Evolutionary conservation across 2,113 vertebrate genomes (phyloP).

Genomic region (Prionailurus bengalensis): DNA sequence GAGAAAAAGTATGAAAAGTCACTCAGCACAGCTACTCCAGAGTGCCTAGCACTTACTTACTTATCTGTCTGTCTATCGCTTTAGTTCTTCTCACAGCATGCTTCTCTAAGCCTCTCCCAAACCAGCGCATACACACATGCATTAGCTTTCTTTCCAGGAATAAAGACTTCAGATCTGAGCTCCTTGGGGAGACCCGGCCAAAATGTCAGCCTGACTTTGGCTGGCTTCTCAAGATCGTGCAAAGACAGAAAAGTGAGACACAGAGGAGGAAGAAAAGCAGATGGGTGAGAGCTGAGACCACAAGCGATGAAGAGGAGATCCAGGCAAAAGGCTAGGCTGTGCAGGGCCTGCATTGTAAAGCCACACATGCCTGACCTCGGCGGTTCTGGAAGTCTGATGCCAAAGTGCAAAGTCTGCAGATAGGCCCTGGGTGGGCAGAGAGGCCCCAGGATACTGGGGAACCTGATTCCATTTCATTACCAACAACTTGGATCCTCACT

Average conservation of each 20-base stretch:
- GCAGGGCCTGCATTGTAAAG: background rate
- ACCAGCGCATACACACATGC: background rate
- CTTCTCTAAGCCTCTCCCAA: background rate
- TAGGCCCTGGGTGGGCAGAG: slow-evolving; percentile 52
- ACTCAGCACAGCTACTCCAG: background rate
- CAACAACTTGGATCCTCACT: background rate
- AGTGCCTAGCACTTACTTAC: background rate
- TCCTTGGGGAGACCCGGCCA: slow-evolving; percentile 57
- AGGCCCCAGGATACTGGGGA: slow-evolving; percentile 74
- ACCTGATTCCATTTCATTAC: slow-evolving; percentile 78
- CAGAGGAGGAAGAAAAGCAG: background rate
- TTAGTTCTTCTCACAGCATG: background rate
- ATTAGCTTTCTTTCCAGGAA: slow-evolving; percentile 59
- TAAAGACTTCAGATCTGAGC: slow-evolving; percentile 29
- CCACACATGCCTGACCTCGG: slow-evolving; percentile 48
- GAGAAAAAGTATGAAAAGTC: background rate
- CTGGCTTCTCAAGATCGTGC: slow-evolving; percentile 70
- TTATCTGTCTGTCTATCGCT: background rate
- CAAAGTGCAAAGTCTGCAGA: slow-evolving; percentile 75
- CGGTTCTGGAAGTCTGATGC: fast-evolving
- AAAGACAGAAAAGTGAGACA: slow-evolving; percentile 15
- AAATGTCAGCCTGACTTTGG: slow-evolving; percentile 76
- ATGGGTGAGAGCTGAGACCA: background rate
- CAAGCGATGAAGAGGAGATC: background rate
- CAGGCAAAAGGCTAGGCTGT: background rate